Base-by-base conservation (phyloP, 2,888 invertebrate species). In the Octodonta nipae region DNA sequence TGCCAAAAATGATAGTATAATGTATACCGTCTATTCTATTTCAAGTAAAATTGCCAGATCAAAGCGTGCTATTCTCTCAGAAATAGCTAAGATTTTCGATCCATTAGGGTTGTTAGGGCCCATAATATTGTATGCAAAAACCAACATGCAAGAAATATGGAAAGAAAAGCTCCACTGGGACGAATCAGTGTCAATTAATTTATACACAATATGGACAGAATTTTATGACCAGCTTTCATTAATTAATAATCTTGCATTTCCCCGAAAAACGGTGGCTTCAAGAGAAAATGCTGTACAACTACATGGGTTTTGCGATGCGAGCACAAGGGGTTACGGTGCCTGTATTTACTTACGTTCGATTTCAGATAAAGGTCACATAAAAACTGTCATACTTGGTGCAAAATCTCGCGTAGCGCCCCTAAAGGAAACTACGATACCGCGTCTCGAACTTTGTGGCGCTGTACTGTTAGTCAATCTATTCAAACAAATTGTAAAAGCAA, bases 391-490 rank as follows among this genome's bases (percentile, higher is more conserved):
- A 10, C n/a, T 41, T 11, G 35, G 36, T 29, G 26, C 38, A 13
- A 38, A 42, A 31, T 33, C 36, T 6, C 13, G 36, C 17, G 24
- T 43, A 11, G 36, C 38, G 5, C 43, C 43, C 7, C 6, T 43
- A 4, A 37, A 41, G 34, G 27, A 15, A 8, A 11, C 27, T 7
- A 33, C 32, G 3, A 20, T 43, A 10, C 37, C 41, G 1, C 15
- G 42, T 5, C 33, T 44, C 8, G 42, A 44, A 32, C 28, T 42
- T 12, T 39, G 33, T 14, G 36, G 35, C 2, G 42, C 40, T 6
- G 26, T 38, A 14, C 26, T 44, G 5, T 22, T 38, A 6, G 33
- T 36, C 1, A 24, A 35, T 15, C n/a, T 43, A 10, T 11, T 32
- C 3, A n/a, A 33, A 7, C 35, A 35, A 20, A 28, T 39, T 3